Conservation (phyloP, 1,140 invertebrate species). For the Pachypeltis micranthus region DNA sequence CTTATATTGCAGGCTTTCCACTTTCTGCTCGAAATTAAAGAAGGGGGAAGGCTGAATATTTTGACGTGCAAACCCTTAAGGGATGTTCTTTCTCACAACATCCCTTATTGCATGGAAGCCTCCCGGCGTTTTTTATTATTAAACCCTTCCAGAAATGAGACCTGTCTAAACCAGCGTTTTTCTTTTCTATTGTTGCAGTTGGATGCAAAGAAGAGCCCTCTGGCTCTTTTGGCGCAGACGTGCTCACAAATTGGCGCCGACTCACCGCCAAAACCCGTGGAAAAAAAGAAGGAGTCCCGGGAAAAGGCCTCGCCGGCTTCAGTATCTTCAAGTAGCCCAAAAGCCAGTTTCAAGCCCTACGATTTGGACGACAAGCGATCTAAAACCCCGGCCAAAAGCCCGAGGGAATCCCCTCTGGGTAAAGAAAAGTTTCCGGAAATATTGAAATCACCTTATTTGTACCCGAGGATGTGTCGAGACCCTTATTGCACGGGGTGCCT, state of each 20-base stretch:
- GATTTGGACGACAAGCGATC: conserved; percentile 43
- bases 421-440: conserved; percentile 25
- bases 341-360: conserved; percentile 75
- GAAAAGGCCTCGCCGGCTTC: conserved; percentile 20
- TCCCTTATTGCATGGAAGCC: conserved; percentile 4
- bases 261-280: conserved; percentile 56
- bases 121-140: neutral
- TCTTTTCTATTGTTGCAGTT: conserved; percentile 63
- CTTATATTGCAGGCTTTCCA: no score
- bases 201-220: conserved; percentile 94
- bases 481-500: conserved; percentile 90
- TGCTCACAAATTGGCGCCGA: conserved; percentile 96
- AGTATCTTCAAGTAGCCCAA: conserved; percentile 28
- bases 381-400: conserved; percentile 39
- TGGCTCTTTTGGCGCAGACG: conserved; percentile 93
- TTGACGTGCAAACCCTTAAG: conserved; percentile 6
- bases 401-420: conserved; percentile 13
- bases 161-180: conserved; percentile 11
- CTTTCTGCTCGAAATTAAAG: conserved; percentile 12
- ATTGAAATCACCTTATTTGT: conserved; percentile 53
- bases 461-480: conserved; percentile 85
- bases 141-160: conserved; percentile 5
- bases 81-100: conserved; percentile 11
- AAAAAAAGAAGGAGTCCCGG: conserved; percentile 37
- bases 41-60: neutral